Base-by-base conservation (phyloP, 2,888 invertebrate species). In the Brassicogethes aeneus region DNA sequence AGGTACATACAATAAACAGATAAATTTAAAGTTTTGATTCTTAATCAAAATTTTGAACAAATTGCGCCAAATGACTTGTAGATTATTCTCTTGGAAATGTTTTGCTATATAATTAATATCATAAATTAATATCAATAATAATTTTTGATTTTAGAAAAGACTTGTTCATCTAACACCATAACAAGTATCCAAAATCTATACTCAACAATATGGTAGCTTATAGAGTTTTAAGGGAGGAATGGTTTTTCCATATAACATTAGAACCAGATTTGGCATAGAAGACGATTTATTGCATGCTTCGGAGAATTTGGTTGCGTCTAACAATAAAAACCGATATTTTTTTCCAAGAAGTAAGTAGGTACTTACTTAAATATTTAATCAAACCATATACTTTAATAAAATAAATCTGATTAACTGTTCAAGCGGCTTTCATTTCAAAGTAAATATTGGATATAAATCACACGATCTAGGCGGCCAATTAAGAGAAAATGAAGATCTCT, bases 311-410 rank as follows among this genome's bases (percentile, higher is more conserved):
- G 66, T 72, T 0, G 77, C 77, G 35, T 83, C 90, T 0, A 73
- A 80, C 37, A 72, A 79, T 46, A 93, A 94, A 68, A 88, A 92
- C 53, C 78, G 82, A 60, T 93, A 87, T 66, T 91, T 94, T 66
- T 93, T 88, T 67, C 89, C 91, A 1, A 75, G 80, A n/a, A n/a
- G n/a, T n/a, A 55, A 79, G 88, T 89, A 71, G 72, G 76, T 59
- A 34, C 30, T 8, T 36, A n/a, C n/a, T n/a, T 42, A 10, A 34
- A 31, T n/a, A n/a, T n/a, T n/a, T n/a, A 3, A 2, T 7, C 16
- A 36, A 36, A 17, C n/a, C n/a, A n/a, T n/a, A n/a, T n/a, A n/a
- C n/a, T n/a, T n/a, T n/a, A n/a, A n/a, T n/a, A n/a, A n/a, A 17
- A 10, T 8, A 2, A 17, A 3, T 36, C 2, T 17, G 8, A 16